phyloP scores from a whole-genome alignment of 2,797 vertebrate species.

The Pitangus sulphuratus region DNA sequence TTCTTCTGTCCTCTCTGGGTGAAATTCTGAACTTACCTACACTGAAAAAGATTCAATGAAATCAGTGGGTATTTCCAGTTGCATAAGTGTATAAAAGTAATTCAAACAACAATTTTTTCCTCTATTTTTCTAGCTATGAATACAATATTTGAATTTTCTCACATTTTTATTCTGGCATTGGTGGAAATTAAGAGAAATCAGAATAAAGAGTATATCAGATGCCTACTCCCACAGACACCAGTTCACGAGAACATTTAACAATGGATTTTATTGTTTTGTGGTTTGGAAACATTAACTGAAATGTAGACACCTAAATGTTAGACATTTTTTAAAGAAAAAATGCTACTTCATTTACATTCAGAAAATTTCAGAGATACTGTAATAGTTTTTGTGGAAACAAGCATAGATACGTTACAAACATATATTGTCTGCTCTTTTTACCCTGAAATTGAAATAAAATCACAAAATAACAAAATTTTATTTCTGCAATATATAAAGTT shows the following conservation, averaged over 20 bases:
- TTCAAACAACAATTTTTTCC: background rate
- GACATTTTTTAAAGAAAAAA: background rate
- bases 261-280: background rate
- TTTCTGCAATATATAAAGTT: background rate
- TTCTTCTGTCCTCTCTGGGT: background rate
- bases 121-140: background rate
- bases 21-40: background rate
- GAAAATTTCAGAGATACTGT: background rate
- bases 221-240: background rate
- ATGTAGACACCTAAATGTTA: background rate
- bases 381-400: background rate
- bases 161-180: background rate
- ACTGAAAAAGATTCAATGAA: background rate
- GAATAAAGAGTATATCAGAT: background rate
- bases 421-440: background rate
- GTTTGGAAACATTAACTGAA: background rate
- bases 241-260: background rate
- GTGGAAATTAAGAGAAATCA: background rate
- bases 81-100: background rate
- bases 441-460: background rate
- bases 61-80: background rate
- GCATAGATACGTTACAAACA: background rate
- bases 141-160: background rate
- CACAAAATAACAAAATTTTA: background rate
- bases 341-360: background rate